These are phyloP conservation scores for Pan paniscus DNA, from an alignment of 2,113 vertebrate genomes.

Conservation along the genomic window DNA sequence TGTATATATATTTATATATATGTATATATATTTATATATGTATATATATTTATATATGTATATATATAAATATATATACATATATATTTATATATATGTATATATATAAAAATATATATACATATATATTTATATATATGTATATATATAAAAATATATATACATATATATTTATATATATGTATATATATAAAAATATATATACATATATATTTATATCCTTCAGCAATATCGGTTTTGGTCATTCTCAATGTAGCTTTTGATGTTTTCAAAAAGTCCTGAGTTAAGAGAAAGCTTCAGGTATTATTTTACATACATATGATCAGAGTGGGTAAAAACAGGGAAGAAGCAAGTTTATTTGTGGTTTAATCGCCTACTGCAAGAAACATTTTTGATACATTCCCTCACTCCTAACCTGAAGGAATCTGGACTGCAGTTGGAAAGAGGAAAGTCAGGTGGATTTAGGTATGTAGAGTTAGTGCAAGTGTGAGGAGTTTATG, in stretches of 20 bases:
- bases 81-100: background rate
- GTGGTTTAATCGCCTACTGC: background rate
- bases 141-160: too few relatives aligned
- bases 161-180: too few relatives aligned
- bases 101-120: too few relatives aligned
- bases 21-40: background rate
- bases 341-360: background rate
- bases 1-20: background rate
- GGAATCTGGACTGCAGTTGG: too few relatives aligned
- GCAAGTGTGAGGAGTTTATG: rapidly evolving
- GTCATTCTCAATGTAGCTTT: background rate
- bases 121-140: background rate
- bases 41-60: too few relatives aligned
- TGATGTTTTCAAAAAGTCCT: background rate
- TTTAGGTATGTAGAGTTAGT: background rate
- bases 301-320: background rate
- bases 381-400: background rate
- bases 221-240: background rate
- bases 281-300: background rate
- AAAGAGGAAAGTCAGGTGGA: background rate
- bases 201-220: background rate
- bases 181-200: background rate
- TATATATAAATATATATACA: too few relatives aligned
- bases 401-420: background rate
- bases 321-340: background rate